Evolutionary conservation across 1,140 invertebrate genomes (phyloP), one percentile per base, ranked within the genome.

Genomic region (Drosophila varians): DNA sequence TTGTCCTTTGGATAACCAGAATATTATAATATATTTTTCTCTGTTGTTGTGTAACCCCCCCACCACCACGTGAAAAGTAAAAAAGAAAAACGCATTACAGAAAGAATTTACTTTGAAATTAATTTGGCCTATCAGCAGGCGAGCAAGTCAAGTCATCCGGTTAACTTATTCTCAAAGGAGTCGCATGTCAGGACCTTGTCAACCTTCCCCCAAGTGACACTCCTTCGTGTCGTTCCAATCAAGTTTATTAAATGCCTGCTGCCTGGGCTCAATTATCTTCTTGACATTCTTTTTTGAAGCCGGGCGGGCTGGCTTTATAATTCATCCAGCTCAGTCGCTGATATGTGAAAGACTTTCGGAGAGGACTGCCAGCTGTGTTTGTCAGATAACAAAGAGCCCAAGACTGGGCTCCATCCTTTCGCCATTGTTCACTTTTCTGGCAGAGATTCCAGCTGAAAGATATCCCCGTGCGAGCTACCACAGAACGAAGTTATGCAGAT

Each of bases 341-440:
- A 70, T 70, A 74, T 79, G 71, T 69, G 70, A 52, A 52, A 25
- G 43, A 53, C 58, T 57, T 40, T 28, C 62, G 38, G 55, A 68
- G 47, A 64, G 61, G 70, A 65, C 64, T 60, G 68, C 71, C 75
- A 84, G 65, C 80, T 84, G 79, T 54, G 62, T 65, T 62, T 72
- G 76, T 75, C 71, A 86, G 79, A 84, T 84, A 84, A 84, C 80
- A 86, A 72, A 72, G 80, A 61, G 60, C 60, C 66, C 69, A 62
- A 18, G 58, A 56, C 51, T 72, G 58, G 40, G 49, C 38, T n/a
- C n/a, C 61, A 36, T 56, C 55, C 64, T 64, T 55, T 58, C 16
- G 34, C 19, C 58, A 77, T 77, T 82, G 60, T 79, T 62, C 65
- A 65, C 45, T 74, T 46, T 31, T 51, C 64, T 79, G 57, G 75